These are phyloP conservation scores for Danionella dracula DNA, from an alignment of 2,797 vertebrate genomes.

Conservation along the genomic window DNA sequence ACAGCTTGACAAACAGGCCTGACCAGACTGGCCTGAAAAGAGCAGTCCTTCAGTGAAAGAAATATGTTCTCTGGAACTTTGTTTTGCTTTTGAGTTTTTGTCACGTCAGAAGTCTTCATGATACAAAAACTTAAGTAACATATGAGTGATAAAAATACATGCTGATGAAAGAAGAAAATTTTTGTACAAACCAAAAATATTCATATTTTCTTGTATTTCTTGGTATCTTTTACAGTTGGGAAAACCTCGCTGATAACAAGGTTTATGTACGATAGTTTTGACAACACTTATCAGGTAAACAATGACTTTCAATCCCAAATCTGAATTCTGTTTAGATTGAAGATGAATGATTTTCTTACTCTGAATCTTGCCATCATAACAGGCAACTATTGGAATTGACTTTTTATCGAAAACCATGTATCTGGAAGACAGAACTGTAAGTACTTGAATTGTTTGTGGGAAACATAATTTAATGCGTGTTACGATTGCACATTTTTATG, in stretches of 20 bases:
- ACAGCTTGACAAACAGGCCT: constrained; percentile 31
- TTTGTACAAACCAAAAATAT: background rate
- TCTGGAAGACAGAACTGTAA: constrained; percentile 87
- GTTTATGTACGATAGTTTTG: constrained; percentile 80
- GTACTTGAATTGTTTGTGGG: constrained; percentile 26
- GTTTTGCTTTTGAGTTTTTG: background rate
- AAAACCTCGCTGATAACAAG: constrained; percentile 79
- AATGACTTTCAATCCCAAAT: too few species aligned
- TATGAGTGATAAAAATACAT: too few species aligned
- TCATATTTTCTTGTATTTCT: background rate
- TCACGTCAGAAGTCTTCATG: background rate
- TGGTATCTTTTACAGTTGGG: constrained; percentile 65
- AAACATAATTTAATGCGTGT: background rate
- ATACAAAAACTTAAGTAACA: too few species aligned
- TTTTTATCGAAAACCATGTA: constrained; percentile 93
- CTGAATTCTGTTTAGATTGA: too few species aligned
- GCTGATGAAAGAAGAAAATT: too few species aligned
- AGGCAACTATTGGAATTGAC: constrained; percentile 90
- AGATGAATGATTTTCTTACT: constrained; percentile 3
- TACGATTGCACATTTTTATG: background rate
- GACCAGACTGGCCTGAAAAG: constrained; percentile 34
- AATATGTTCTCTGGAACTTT: background rate
- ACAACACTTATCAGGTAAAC: constrained; percentile 79
- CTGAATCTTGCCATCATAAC: constrained; percentile 41
- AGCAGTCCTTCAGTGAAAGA: constrained; percentile 1